Percentiles rank a stretch among this genome's conserved stretches.
Evolutionary conservation across 2,113 vertebrate species (phyloP).

Genomic region (Pica pica): DNA sequence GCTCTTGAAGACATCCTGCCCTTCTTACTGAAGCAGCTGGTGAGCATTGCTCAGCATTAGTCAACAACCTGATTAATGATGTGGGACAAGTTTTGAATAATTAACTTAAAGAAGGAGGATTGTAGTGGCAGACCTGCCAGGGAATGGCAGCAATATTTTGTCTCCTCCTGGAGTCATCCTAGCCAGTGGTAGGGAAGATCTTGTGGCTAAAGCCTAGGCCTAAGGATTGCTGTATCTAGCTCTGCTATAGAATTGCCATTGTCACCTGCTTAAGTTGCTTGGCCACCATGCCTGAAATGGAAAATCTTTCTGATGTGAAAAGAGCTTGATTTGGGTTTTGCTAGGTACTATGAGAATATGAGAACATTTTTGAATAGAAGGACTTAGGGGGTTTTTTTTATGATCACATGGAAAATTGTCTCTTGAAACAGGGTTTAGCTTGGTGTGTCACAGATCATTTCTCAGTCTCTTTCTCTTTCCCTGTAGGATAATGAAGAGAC

Average conservation of each 20-base stretch:
- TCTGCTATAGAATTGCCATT: not conserved
- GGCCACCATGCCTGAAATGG: not conserved
- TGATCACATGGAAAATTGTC: not conserved
- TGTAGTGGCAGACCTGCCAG: not conserved
- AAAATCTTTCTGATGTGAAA: not conserved
- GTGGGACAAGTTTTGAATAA: conserved; percentile 3
- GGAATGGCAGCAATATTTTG: not conserved
- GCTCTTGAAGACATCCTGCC: conserved; percentile 97
- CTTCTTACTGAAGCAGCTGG: conserved; percentile 90
- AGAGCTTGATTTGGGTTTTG: not conserved
- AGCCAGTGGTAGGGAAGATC: not conserved
- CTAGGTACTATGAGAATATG: not conserved
- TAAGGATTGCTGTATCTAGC: not conserved
- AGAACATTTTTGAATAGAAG: not conserved
- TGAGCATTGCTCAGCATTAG: conserved; percentile 59
- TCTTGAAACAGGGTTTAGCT: not conserved
- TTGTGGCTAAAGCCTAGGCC: not conserved
- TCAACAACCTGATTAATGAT: not conserved
- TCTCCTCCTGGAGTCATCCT: not conserved
- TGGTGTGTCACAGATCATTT: not conserved
- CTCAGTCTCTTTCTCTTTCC: not conserved
- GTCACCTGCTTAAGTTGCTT: not conserved
- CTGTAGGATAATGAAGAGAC: conserved; percentile 84
- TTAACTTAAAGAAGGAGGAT: not conserved
- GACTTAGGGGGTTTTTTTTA: not conserved